Conservation (phyloP, 2,113 vertebrate genomes). For the Crotalus tigris region DNA sequence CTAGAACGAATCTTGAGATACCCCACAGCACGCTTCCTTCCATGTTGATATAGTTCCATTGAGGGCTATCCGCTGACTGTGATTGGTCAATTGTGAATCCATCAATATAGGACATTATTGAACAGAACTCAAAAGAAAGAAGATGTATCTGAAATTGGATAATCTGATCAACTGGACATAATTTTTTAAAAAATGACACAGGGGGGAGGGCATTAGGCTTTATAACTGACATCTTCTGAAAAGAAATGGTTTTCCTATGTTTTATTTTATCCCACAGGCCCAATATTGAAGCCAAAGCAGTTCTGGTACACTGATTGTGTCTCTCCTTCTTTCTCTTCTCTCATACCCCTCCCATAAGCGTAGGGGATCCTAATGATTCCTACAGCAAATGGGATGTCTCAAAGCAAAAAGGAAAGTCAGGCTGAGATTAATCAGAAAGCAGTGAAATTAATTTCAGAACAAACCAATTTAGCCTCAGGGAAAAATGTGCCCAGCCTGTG, state of each 20-base stretch:
- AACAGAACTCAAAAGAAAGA: neutral
- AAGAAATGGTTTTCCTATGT: neutral
- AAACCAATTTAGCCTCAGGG: neutral
- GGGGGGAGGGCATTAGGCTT: neutral
- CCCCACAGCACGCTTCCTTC: neutral
- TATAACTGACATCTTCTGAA: neutral
- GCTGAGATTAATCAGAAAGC: neutral
- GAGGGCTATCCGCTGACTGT: neutral
- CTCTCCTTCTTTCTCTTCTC: neutral
- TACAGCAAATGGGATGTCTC: conserved; percentile 2
- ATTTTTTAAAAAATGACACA: neutral
- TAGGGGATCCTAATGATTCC: conserved; percentile 10
- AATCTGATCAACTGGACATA: neutral
- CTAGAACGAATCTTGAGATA: neutral
- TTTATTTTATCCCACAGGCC: neutral
- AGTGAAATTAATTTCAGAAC: conserved; percentile 6
- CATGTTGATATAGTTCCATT: neutral
- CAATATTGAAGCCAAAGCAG: neutral
- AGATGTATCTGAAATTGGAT: neutral
- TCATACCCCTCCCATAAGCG: neutral
- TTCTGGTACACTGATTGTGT: neutral
- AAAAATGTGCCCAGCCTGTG: neutral
- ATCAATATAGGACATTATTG: neutral
- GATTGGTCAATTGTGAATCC: neutral
- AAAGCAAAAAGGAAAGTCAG: conserved; percentile 6